A percentile compares a stretch with the other conserved stretches of the same genome.
These are phyloP conservation scores for Agapornis roseicollis DNA, from an alignment of 2,113 vertebrate genomes.

Conservation along the genomic window DNA sequence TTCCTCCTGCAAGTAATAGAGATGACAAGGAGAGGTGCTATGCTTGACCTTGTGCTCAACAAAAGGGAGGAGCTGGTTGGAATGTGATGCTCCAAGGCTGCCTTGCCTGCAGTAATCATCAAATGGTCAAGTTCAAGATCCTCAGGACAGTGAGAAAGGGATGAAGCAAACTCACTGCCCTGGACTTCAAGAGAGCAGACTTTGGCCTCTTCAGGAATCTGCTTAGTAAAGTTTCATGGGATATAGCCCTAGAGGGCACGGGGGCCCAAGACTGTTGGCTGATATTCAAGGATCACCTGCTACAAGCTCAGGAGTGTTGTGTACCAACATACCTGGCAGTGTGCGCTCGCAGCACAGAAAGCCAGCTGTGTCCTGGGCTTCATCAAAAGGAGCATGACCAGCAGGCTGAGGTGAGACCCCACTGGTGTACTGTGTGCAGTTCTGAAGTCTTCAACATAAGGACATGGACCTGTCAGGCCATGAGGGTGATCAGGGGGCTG, in stretches of 20 bases:
- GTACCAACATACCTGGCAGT: background rate
- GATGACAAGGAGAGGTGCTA: background rate
- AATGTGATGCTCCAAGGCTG: no score
- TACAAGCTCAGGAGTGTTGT: background rate
- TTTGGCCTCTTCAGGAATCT: background rate
- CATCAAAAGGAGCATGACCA: background rate
- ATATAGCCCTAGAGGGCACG: background rate
- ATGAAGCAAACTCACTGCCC: background rate
- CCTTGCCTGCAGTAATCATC: no score
- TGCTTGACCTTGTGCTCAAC: background rate
- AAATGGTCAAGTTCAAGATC: no score
- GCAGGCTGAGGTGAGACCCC: background rate
- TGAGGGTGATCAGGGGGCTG: background rate
- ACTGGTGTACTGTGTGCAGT: background rate
- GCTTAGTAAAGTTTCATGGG: background rate
- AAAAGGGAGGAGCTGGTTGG: background rate
- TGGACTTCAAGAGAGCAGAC: background rate
- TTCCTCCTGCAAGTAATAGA: background rate
- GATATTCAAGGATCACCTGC: background rate
- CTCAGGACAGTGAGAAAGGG: no score
- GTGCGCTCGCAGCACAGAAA: background rate
- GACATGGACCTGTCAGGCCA: background rate
- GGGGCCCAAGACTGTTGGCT: background rate
- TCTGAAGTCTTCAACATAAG: background rate
- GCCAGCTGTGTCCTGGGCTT: background rate